A percentile compares a stretch with the other conserved stretches of the same genome.
These are phyloP conservation scores for Andrena dorsata DNA, from an alignment of 2,888 invertebrate genomes.

Conservation along the genomic window DNA sequence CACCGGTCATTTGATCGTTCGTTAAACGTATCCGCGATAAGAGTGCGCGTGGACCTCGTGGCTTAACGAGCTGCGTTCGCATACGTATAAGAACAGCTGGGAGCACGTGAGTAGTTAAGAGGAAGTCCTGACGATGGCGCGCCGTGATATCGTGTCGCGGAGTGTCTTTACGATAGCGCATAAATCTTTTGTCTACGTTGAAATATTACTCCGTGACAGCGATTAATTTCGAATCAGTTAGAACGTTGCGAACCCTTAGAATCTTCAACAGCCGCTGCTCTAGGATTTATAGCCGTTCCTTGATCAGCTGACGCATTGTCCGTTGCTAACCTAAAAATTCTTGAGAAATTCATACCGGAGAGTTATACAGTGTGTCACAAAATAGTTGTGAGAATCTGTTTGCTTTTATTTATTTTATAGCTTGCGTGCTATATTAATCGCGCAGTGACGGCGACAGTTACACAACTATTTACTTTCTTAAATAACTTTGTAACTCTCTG, in stretches of 20 bases:
- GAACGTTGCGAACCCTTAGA: slow-evolving; percentile 35
- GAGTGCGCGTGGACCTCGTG: background rate
- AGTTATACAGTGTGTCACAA: background rate
- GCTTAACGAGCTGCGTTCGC: slow-evolving; percentile 10
- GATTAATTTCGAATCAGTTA: slow-evolving; percentile 31
- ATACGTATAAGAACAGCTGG: slow-evolving; percentile 34
- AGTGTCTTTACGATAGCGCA: slow-evolving; percentile 44
- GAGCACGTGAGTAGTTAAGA: slow-evolving; percentile 60
- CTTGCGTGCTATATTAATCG: too few relatives aligned
- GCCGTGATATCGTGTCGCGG: slow-evolving; percentile 50
- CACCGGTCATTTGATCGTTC: slow-evolving; percentile 24
- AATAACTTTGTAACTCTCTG: too few relatives aligned
- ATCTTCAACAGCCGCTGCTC: slow-evolving; percentile 22
- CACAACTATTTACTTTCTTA: too few relatives aligned
- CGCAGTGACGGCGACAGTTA: too few relatives aligned
- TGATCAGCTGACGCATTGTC: background rate
- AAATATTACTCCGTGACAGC: slow-evolving; percentile 18
- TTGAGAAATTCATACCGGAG: background rate
- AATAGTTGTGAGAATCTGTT: background rate
- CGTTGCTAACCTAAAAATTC: background rate
- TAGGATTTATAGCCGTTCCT: slow-evolving; percentile 6
- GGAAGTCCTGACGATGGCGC: slow-evolving; percentile 72
- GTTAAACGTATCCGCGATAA: slow-evolving; percentile 11
- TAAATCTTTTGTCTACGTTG: slow-evolving; percentile 47
- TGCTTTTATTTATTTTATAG: too few relatives aligned